These are phyloP conservation scores for Lepidocyrtinus sp. DNA, from an alignment of 2,888 invertebrate species.

Conservation along the genomic window DNA sequence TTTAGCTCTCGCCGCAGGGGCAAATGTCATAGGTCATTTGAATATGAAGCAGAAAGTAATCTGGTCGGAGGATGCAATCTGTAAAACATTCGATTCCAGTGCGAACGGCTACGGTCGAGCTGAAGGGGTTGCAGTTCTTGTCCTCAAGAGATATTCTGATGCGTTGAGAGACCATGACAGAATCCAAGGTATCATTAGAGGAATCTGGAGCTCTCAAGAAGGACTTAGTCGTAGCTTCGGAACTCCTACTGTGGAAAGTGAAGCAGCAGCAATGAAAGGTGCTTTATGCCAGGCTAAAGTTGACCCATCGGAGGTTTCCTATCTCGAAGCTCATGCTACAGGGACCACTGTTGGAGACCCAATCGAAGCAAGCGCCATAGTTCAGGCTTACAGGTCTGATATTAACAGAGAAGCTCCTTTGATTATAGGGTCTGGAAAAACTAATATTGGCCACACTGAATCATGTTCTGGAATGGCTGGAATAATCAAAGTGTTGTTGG, in stretches of 20 bases:
- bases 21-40: conserved; percentile 54
- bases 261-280: conserved; percentile 52
- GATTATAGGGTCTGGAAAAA: conserved; percentile 75
- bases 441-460: conserved; percentile 62
- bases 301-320: conserved; percentile 85
- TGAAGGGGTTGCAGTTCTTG: conserved; percentile 33
- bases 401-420: conserved; percentile 15
- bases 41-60: conserved; percentile 50
- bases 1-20: conserved; percentile 54
- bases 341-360: conserved; percentile 72
- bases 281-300: conserved; percentile 77
- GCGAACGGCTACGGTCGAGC: conserved; percentile 30
- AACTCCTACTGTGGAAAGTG: conserved; percentile 49
- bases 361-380: conserved; percentile 46
- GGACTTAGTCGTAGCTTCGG: conserved; percentile 53
- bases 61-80: conserved; percentile 20
- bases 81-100: conserved; percentile 25
- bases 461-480: conserved; percentile 58
- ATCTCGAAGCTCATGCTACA: conserved; percentile 76
- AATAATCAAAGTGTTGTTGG: conserved; percentile 54
- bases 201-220: conserved; percentile 51
- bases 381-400: conserved; percentile 31
- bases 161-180: conserved; percentile 49
- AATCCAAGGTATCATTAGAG: conserved; percentile 47
- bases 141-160: conserved; percentile 55